Conservation (phyloP, 1,140 invertebrate species). For the Globodera rostochiensis region DNA sequence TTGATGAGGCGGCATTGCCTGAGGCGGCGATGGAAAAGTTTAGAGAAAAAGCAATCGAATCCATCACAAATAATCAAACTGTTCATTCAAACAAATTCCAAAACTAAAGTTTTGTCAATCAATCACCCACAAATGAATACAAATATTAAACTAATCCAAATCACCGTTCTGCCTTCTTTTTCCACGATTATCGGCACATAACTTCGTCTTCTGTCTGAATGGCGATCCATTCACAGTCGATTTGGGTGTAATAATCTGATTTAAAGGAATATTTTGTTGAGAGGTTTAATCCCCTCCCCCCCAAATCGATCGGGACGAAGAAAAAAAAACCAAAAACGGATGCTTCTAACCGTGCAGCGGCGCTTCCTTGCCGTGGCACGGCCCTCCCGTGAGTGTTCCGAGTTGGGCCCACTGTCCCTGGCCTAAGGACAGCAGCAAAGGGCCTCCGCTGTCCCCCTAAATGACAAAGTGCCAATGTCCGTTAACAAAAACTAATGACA, state of each 20-base stretch:
- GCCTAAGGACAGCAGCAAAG: slow-evolving; percentile 6
- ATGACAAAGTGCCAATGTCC: background rate
- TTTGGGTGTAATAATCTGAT: slow-evolving; percentile 23
- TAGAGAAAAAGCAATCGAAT: background rate
- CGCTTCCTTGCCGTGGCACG: slow-evolving; percentile 23
- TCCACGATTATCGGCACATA: background rate
- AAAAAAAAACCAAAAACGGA: no score
- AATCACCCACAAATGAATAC: no score
- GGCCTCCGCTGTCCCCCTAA: background rate
- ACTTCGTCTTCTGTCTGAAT: slow-evolving; percentile 26
- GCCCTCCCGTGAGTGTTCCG: slow-evolving; percentile 22
- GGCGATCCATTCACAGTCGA: slow-evolving; percentile 28
- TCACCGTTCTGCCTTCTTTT: background rate
- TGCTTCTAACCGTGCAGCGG: slow-evolving; percentile 2
- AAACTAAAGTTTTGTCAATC: no score
- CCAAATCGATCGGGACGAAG: no score
- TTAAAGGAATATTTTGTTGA: no score
- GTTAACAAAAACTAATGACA: background rate
- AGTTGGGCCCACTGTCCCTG: slow-evolving; percentile 16
- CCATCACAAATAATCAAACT: no score
- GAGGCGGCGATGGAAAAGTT: background rate
- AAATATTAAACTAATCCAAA: no score
- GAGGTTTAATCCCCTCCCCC: no score
- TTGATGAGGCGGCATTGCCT: background rate
- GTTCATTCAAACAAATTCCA: no score